Evolutionary conservation across 2,113 vertebrate genomes (phyloP).

Genomic region (Dicaeum eximium): DNA sequence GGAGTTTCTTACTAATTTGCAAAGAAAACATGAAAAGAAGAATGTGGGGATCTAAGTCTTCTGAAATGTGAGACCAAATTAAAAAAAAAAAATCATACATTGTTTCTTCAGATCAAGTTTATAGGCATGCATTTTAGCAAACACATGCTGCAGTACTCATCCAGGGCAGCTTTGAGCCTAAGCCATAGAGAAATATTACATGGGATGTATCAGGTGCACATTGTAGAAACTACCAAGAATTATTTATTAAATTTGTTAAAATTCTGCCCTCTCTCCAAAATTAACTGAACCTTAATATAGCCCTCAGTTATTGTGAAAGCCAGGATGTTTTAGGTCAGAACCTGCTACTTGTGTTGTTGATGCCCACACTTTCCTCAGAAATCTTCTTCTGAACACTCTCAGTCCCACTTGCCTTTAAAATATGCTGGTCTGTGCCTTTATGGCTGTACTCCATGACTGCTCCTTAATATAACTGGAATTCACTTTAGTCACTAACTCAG

Average conservation of each 20-base stretch:
- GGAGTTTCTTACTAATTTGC: neutral
- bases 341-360: neutral
- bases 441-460: neutral
- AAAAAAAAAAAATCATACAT: neutral
- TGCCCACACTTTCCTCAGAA: neutral
- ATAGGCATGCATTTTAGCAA: neutral
- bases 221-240: neutral
- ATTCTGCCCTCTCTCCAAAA: neutral
- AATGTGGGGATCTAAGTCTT: neutral
- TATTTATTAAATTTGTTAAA: neutral
- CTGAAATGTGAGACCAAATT: neutral
- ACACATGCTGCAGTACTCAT: neutral
- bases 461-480: neutral
- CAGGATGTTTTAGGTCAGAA: neutral
- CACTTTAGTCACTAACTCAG: neutral
- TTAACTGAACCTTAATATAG: neutral
- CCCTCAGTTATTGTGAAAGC: neutral
- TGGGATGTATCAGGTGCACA: neutral
- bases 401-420: neutral
- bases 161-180: neutral
- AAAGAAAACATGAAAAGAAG: neutral
- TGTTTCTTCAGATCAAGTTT: neutral
- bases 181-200: neutral
- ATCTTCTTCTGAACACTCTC: neutral
- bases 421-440: neutral